Conservation (phyloP, 35 echinoderm and acorn worm genomes). For the Acanthaster planci region DNA sequence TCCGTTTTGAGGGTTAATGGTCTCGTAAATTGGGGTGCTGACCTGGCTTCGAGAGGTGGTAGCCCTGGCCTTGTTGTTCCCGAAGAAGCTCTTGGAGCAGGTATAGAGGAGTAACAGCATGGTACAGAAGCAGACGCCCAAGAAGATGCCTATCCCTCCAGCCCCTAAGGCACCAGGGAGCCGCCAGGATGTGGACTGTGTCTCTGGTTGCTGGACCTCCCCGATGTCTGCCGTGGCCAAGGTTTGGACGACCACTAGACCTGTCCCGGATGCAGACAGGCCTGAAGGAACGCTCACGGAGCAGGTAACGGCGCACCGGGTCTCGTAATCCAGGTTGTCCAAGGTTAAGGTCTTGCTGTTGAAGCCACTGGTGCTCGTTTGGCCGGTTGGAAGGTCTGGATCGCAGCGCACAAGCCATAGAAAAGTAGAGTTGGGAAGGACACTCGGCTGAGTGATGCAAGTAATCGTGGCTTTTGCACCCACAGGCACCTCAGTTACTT, state of each 20-base stretch:
- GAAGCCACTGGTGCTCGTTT: not conserved
- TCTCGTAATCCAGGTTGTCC: not conserved
- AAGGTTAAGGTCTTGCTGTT: not conserved
- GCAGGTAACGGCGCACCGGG: not conserved
- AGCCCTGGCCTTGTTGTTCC: not conserved
- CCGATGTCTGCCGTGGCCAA: not conserved
- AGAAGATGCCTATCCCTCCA: not conserved
- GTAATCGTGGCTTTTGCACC: not conserved
- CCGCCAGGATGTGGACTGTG: not conserved
- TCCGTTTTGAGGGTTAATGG: slow-evolving; percentile 1
- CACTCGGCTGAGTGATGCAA: not conserved
- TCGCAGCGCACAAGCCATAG: not conserved
- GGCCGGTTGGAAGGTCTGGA: not conserved
- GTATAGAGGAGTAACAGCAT: not conserved
- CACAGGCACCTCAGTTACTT: not conserved
- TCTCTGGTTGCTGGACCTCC: slow-evolving; percentile 1
- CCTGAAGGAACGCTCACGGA: not conserved
- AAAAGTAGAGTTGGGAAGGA: slow-evolving; percentile 8
- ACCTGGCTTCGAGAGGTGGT: not conserved
- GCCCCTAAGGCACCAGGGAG: not conserved
- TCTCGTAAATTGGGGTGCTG: slow-evolving; percentile 16
- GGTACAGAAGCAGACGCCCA: slow-evolving; percentile 2
- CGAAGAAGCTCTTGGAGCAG: not conserved
- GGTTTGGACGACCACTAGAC: not conserved
- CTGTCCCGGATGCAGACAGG: not conserved